Conservation (phyloP, 2,888 invertebrate genomes). For the Coecobrya sp. region DNA sequence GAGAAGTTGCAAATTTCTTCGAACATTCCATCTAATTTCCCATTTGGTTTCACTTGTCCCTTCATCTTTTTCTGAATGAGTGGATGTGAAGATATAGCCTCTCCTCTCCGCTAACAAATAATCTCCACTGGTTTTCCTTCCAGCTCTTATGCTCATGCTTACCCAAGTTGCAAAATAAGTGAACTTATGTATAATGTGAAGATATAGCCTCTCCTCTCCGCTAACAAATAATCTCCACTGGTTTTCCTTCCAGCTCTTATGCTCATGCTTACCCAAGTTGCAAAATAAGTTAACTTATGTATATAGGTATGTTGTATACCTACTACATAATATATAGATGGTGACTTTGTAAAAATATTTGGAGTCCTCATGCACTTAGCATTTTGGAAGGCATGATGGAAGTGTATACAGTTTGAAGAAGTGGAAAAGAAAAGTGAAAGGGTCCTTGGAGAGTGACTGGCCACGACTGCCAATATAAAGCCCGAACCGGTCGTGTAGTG, state of each 20-base stretch:
- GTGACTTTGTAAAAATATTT: too few species aligned
- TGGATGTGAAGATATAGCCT: conserved; percentile 42
- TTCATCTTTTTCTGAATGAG: conserved; percentile 76
- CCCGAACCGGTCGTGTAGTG: conserved; percentile 59
- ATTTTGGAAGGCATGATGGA: background rate
- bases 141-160: background rate
- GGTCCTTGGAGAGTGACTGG: conserved; percentile 78
- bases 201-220: conserved; percentile 18
- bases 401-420: conserved; percentile 56
- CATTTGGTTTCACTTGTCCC: conserved; percentile 78
- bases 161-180: conserved; percentile 26
- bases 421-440: conserved; percentile 71
- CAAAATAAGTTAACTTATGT: background rate
- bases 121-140: conserved; percentile 28
- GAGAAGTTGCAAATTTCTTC: conserved; percentile 57
- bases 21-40: conserved; percentile 76
- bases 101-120: background rate
- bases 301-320: background rate
- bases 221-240: conserved; percentile 17
- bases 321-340: background rate
- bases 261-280: background rate
- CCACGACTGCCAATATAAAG: conserved; percentile 68
- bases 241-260: background rate
- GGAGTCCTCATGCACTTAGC: conserved; percentile 10
- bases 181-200: background rate